A percentile compares a stretch with the other conserved stretches of the same genome.
Evolutionary conservation across 1,140 invertebrate species (phyloP).

Genomic region (Drosophila novamexicana): DNA sequence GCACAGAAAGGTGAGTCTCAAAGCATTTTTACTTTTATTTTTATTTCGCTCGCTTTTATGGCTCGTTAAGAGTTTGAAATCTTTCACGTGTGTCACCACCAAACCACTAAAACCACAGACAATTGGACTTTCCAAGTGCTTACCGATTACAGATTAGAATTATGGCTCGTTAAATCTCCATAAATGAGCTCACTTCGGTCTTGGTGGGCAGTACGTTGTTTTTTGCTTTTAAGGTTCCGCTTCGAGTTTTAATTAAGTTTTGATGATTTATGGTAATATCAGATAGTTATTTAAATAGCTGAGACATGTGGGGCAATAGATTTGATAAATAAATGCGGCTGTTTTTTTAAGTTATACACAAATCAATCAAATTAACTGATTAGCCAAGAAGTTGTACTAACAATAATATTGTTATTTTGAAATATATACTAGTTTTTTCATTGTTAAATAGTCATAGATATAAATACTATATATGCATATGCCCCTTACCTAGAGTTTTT

Average conservation of each 20-base stretch:
- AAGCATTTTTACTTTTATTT: constrained; percentile 6
- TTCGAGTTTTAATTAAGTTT: constrained; percentile 60
- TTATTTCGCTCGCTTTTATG: constrained; percentile 36
- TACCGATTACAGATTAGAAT: constrained; percentile 74
- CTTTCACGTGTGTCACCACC: constrained; percentile 48
- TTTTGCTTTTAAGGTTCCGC: constrained; percentile 53
- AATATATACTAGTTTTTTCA: neutral
- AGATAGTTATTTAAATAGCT: constrained; percentile 30
- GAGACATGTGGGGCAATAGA: constrained; percentile 30
- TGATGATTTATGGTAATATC: constrained; percentile 67
- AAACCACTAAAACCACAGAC: constrained; percentile 7
- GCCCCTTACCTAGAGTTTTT: too few relatives aligned
- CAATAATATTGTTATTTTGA: too few relatives aligned
- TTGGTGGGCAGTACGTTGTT: constrained; percentile 33
- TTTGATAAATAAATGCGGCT: constrained; percentile 9
- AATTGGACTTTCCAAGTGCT: constrained; percentile 49
- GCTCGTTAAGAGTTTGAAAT: constrained; percentile 55
- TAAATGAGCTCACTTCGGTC: constrained; percentile 63
- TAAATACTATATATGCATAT: too few relatives aligned
- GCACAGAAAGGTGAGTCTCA: constrained; percentile 72
- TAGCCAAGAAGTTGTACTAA: too few relatives aligned
- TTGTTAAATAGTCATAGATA: too few relatives aligned
- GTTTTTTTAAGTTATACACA: constrained; percentile 17
- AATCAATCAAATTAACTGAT: constrained; percentile 26
- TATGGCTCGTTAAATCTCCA: constrained; percentile 63